These are phyloP conservation scores for Scytalopus superciliaris DNA, from an alignment of 2,113 vertebrate genomes.

Conservation along the genomic window DNA sequence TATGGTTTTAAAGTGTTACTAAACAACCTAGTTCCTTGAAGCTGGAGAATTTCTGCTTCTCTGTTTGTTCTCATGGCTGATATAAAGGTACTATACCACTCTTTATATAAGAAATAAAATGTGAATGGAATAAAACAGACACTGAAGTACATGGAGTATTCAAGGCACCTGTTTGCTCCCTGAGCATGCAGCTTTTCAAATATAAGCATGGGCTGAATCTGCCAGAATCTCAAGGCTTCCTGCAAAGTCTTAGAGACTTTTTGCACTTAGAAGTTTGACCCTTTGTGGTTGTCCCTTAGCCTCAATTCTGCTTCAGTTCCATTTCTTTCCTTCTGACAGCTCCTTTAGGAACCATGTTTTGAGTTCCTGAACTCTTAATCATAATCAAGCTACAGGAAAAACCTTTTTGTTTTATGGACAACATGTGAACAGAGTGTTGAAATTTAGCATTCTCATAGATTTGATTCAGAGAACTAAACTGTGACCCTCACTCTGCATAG, in stretches of 20 bases:
- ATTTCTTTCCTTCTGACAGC: not conserved
- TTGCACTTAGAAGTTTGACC: not conserved
- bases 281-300: not conserved
- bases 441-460: not conserved
- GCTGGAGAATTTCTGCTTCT: not conserved
- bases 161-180: not conserved
- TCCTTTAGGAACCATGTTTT: not conserved
- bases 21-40: not conserved
- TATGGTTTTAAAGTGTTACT: not conserved
- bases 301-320: not conserved
- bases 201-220: not conserved
- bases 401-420: not conserved
- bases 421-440: not conserved
- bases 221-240: not conserved
- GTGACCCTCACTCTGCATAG: not conserved
- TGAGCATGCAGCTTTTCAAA: not conserved
- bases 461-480: not conserved
- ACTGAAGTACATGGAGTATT: not conserved
- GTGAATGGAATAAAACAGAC: fast-evolving
- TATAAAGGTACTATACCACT: not conserved
- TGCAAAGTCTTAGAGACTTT: not conserved
- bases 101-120: not conserved
- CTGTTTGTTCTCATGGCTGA: not conserved
- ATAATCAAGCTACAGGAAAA: not conserved
- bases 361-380: not conserved